Conservation (phyloP, 2,888 invertebrate species). For the Drosophila rubida region DNA sequence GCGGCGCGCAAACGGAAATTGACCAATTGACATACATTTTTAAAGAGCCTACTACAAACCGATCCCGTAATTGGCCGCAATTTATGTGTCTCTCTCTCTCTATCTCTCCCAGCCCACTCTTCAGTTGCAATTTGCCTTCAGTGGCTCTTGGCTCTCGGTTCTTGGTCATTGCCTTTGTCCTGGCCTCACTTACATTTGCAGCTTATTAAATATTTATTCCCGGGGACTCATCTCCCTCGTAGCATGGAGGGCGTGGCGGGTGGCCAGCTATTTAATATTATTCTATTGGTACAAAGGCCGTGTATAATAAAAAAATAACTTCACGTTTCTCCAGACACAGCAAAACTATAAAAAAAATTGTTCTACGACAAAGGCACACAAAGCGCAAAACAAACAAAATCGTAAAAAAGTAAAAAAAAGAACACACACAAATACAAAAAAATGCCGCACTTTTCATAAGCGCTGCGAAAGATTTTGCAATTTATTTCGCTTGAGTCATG, state of each 20-base stretch:
- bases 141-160: neutral
- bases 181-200: slow-evolving; percentile 16
- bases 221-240: slow-evolving; percentile 11
- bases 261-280: slow-evolving; percentile 13
- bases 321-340: slow-evolving; percentile 52
- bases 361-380: slow-evolving; percentile 37
- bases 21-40: slow-evolving; percentile 81
- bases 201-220: slow-evolving; percentile 66
- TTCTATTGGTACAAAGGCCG: slow-evolving; percentile 40
- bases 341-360: slow-evolving; percentile 64
- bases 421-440: too few species aligned
- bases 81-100: slow-evolving; percentile 38
- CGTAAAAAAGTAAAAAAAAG: too few species aligned
- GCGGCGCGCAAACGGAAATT: slow-evolving; percentile 57
- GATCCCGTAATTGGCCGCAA: slow-evolving; percentile 40
- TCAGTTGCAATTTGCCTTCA: slow-evolving; percentile 1
- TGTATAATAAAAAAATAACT: slow-evolving; percentile 63
- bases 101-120: neutral
- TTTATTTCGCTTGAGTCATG: slow-evolving; percentile 76
- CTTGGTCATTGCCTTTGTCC: neutral
- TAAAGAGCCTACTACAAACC: slow-evolving; percentile 57
- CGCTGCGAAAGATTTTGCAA: slow-evolving; percentile 74
- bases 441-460: slow-evolving; percentile 70
- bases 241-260: neutral
- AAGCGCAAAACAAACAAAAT: slow-evolving; percentile 36